Evolutionary conservation across 2,888 invertebrate species (phyloP), one percentile per base, ranked within the genome.

Genomic region (Sabatieria punctata): DNA sequence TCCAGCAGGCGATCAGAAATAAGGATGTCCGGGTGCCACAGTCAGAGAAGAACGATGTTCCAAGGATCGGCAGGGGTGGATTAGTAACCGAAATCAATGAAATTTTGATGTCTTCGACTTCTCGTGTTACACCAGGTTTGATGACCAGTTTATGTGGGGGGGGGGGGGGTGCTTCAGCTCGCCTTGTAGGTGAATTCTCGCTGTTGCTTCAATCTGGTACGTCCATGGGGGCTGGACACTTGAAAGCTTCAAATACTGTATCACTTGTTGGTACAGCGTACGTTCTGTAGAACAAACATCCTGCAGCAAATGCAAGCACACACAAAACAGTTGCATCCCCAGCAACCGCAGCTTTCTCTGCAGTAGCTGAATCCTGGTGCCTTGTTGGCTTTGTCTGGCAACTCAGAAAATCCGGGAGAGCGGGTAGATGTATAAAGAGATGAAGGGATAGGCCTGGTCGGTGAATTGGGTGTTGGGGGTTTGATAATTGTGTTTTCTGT

Each of bases 321-420:
- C 19, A 25, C 18, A 25, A 42, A 42, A 18, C 42, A 42, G 6
- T 8, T 8, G 26, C 42, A 42, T 11, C 6, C 42, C n/a, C 26
- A 25, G 26, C 42, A 42, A 24, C 42, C 42, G 21, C 42, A 42
- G 3, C 6, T 11, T 15, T 26, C 26, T 8, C 6, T 6, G 42
- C 42, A 42, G n/a, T 42, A 42, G n/a, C 26, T 27, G 8, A 42
- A 25, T 15, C 42, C 42, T n/a, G 42, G 42, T 4, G 3, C 6
- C 26, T 18, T 18, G 4, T 42, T 42, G 6, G 41, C 41, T 4
- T 11, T 11, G 3, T n/a, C 15, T 8, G 6, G 6, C n/a, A 38
- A 21, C 22, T 38, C 38, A n/a, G n/a, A n/a, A n/a, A n/a, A n/a
- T n/a, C n/a, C n/a, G n/a, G n/a, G n/a, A n/a, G n/a, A n/a, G n/a